Evolutionary conservation across 37 sponge, comb jelly and placozoan genomes (phyloP), one percentile per base, ranked within the genome.

Genomic region (Dysidea cf. avara): DNA sequence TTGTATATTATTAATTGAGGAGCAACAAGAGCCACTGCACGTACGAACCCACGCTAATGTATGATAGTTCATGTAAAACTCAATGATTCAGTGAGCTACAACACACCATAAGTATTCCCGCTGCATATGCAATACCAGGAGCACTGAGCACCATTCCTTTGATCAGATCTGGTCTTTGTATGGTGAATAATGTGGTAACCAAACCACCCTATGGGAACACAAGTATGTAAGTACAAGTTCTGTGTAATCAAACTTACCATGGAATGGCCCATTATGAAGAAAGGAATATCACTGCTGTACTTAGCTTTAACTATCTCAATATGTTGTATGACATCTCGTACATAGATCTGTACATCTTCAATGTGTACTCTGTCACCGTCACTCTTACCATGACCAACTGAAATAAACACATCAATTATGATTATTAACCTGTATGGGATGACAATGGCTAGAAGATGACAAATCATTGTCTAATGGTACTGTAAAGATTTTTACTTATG

Each of bases 381-480:
- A 80, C 90, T 89, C 9, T 52, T 46, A 16, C 90, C 90, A 68
- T 89, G 84, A 24, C 90, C 90, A 75, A 89, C 90, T 88, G 66
- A 1, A 59, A 18, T 3, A 56, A 48, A 34, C n/a, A n/a, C n/a
- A n/a, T n/a, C n/a, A n/a, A n/a, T n/a, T n/a, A n/a, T n/a, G n/a
- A n/a, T n/a, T n/a, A n/a, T n/a, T n/a, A n/a, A n/a, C n/a, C n/a
- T n/a, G n/a, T n/a, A n/a, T n/a, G n/a, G n/a, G n/a, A n/a, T n/a
- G n/a, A n/a, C n/a, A n/a, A n/a, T n/a, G n/a, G n/a, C n/a, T n/a
- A n/a, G n/a, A n/a, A n/a, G n/a, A n/a, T n/a, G n/a, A n/a, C n/a
- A n/a, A n/a, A n/a, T n/a, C n/a, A n/a, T n/a, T n/a, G n/a, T n/a
- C n/a, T n/a, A n/a, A n/a, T n/a, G n/a, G n/a, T n/a, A n/a, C n/a